Base-by-base conservation (phyloP, 2,888 invertebrate genomes). In the Andricus quercusramuli region DNA sequence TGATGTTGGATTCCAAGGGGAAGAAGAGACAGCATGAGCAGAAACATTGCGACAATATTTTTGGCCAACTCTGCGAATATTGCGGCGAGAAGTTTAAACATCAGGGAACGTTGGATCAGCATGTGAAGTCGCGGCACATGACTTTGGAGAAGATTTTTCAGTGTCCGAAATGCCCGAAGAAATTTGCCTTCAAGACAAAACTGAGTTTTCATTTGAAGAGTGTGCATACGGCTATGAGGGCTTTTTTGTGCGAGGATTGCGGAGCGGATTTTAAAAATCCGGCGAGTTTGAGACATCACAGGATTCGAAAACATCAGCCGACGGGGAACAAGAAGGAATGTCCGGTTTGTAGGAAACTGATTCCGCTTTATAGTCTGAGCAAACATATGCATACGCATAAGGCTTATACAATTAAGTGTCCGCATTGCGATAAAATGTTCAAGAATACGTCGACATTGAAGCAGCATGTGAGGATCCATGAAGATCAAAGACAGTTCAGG, bases 331-430 rank as follows among this genome's bases (percentile, higher is more conserved):
- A 91, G 79, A 86, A 91, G 2, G 92, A 92, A 78, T 93, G 92
- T 80, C 85, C 85, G 2, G 91, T 92, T 41, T 93, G 92, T 68
- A 89, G 88, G 25, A 93, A 93, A 80, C 79, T 92, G 82, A 90
- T 93, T 17, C 92, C 92, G 5, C 91, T 92, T 79, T 93, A 93
- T 78, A 91, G 92, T 78, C 86, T 93, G n/a, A 92, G 92, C 0
- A 93, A 93, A 78, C 92, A 93, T 67, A 93, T 92, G 92, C 92
- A 92, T 79, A 93, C 92, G 0, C 92, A 93, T 78, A 93, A 92
- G 76, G 91, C 91, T 4, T 92, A 92, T 64, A 90, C 90, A 8
- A 93, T 93, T 29, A 88, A 92, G 25, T 93, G 93, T 86, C 91
- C 92, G 5, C 91, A 91, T 66, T 93, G 93, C 47, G 92, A 92